A percentile compares a stretch with the other conserved stretches of the same genome.
phyloP scores from a whole-genome alignment of 2,888 invertebrate species.

The Hedychridium roseum region DNA sequence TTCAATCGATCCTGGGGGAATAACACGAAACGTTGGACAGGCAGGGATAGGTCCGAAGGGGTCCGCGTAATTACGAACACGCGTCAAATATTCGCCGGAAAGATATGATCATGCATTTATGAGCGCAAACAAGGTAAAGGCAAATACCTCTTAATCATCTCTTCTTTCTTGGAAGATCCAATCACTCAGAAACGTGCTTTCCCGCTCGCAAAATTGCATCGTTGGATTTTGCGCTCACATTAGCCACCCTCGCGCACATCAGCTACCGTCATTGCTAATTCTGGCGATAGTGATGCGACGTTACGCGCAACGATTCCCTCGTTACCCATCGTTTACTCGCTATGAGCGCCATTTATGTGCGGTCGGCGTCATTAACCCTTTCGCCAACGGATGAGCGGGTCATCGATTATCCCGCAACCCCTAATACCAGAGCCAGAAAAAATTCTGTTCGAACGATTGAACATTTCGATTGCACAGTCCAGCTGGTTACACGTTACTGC shows the following conservation, averaged over 20 bases:
- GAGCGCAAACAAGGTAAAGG: neutral
- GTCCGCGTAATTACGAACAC: constrained; percentile 2
- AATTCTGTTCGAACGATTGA: no score
- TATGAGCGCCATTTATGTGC: constrained; percentile 40
- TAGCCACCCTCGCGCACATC: constrained; percentile 10
- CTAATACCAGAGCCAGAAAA: no score
- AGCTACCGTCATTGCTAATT: constrained; percentile 1
- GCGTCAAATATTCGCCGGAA: constrained; percentile 14
- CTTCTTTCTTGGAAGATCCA: no score
- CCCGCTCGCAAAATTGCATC: no score
- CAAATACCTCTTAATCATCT: no score
- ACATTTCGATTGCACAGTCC: no score
- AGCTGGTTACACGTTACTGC: no score
- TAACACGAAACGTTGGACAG: constrained; percentile 14
- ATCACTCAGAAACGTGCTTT: no score
- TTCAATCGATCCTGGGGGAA: constrained; percentile 17
- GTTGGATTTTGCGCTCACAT: constrained; percentile 34
- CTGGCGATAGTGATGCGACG: constrained; percentile 14
- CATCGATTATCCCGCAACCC: constrained; percentile 33
- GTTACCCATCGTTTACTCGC: constrained; percentile 42
- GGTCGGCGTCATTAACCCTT: constrained; percentile 44
- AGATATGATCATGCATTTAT: no score
- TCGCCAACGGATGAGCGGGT: constrained; percentile 36
- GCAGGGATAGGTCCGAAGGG: constrained; percentile 15
- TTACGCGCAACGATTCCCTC: constrained; percentile 36